Evolutionary conservation across 2,888 invertebrate species (phyloP), one percentile per base, ranked within the genome.

Genomic region (Aphodius granarius): DNA sequence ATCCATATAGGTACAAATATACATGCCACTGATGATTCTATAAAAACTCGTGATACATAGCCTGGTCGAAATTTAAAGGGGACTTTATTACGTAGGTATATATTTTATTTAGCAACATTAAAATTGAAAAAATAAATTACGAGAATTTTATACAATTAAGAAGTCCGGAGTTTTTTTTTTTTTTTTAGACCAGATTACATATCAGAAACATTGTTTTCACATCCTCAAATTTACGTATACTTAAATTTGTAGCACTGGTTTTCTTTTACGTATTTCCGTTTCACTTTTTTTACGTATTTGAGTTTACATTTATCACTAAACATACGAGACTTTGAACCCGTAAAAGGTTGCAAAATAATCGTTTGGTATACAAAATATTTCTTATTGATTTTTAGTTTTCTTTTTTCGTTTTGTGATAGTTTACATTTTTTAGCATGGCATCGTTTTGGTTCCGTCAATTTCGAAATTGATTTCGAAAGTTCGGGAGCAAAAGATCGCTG

Each of bases 1-100:
- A 87, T 87, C 86, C 87, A 87, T 86, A 87, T 87, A 87, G 87
- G 86, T 86, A 87, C 87, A 87, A 87, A 87, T 87, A 86, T 87
- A 87, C 87, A 85, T 84, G 84, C 83, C 82, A 86, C 85, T 85
- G 84, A 21, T 68, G 22, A 68, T 22, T 68, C 68, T 68, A 68
- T n/a, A 20, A 68, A 68, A 68, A 68, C 9, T 9, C 43, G 43
- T 43, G 43, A 43, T 75, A 72, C 72, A 64, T 75, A 75, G 21
- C 64, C 64, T 68, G 82, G 81, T 83, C 80, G 83, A 83, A 83
- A 78, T 83, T 82, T 82, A 83, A 83, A 81, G 82, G 81, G 80
- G 18, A 72, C 16, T 19, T 4, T 72, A 13, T 72, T 72, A 19
- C n/a, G 16, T 20, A 23, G n/a, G 63, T 21, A 72, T 72, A 68